Evolutionary conservation across 1,140 invertebrate genomes (phyloP).

Genomic region (Drosophila sucinea): DNA sequence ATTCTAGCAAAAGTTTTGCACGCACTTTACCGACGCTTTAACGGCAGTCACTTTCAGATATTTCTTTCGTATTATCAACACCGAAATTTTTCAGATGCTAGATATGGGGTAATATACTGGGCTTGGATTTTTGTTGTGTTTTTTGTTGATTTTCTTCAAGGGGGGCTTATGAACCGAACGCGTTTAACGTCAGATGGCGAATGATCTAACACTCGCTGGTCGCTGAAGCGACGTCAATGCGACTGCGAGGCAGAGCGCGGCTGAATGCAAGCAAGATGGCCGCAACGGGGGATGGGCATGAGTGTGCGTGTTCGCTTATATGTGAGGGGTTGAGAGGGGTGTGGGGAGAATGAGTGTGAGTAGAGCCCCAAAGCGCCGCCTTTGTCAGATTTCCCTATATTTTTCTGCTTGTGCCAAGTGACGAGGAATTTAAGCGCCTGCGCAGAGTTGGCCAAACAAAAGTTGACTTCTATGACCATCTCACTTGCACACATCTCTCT

Average conservation of each 20-base stretch:
- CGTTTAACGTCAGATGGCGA: conserved; percentile 70
- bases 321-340: not conserved
- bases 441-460: conserved; percentile 65
- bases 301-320: conserved; percentile 12
- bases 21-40: conserved; percentile 9
- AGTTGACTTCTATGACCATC: conserved; percentile 27
- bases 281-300: conserved; percentile 49
- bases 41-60: not conserved
- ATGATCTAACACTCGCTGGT: conserved; percentile 68
- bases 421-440: conserved; percentile 44
- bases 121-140: not conserved
- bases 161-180: conserved; percentile 62
- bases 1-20: not conserved
- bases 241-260: conserved; percentile 21
- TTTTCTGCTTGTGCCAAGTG: conserved; percentile 26
- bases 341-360: conserved; percentile 10
- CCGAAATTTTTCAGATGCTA: not conserved
- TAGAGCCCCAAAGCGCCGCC: conserved; percentile 69
- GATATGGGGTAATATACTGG: not conserved
- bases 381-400: conserved; percentile 74
- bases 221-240: conserved; percentile 58
- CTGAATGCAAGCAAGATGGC: conserved; percentile 55
- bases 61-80: conserved; percentile 4
- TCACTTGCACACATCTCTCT: conserved; percentile 12
- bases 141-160: conserved; percentile 7